Percentiles rank a stretch among this genome's conserved stretches.
phyloP scores from a whole-genome alignment of 2,888 invertebrate species.

The Epinotia brunnichana region DNA sequence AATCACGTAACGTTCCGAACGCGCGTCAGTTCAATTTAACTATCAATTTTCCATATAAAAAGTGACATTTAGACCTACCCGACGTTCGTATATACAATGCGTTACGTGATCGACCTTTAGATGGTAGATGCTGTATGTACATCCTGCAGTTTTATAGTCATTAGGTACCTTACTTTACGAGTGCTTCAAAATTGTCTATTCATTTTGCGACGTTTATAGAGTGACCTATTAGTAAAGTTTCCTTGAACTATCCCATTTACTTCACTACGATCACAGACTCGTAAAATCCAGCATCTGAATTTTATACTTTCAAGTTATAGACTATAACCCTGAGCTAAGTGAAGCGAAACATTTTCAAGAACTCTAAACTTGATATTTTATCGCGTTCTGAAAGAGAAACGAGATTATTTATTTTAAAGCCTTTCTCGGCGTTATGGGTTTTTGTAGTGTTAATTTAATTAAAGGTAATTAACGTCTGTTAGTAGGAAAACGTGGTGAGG shows the following conservation, averaged over 20 bases:
- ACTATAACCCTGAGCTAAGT: constrained; percentile 13
- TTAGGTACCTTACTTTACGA: no score
- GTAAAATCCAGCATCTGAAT: background rate
- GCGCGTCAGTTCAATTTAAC: no score
- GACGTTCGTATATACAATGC: no score
- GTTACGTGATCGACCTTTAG: no score
- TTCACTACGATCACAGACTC: background rate
- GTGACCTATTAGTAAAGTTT: constrained; percentile 8
- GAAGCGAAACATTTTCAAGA: constrained; percentile 9
- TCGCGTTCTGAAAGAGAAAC: background rate
- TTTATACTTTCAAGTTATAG: constrained; percentile 13
- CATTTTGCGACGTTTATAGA: constrained; percentile 9
- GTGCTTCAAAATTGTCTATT: background rate
- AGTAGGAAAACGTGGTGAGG: background rate
- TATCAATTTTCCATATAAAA: no score
- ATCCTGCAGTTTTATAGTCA: background rate
- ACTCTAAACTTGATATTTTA: constrained; percentile 17
- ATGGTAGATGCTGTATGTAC: no score
- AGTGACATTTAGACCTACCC: no score
- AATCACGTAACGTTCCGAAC: no score
- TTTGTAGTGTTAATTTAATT: background rate
- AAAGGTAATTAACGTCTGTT: background rate
- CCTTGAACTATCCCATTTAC: constrained; percentile 1
- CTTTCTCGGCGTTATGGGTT: background rate
- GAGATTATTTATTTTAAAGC: constrained; percentile 13